Conservation (phyloP, 2,113 vertebrate genomes). For the Galbula dea region DNA sequence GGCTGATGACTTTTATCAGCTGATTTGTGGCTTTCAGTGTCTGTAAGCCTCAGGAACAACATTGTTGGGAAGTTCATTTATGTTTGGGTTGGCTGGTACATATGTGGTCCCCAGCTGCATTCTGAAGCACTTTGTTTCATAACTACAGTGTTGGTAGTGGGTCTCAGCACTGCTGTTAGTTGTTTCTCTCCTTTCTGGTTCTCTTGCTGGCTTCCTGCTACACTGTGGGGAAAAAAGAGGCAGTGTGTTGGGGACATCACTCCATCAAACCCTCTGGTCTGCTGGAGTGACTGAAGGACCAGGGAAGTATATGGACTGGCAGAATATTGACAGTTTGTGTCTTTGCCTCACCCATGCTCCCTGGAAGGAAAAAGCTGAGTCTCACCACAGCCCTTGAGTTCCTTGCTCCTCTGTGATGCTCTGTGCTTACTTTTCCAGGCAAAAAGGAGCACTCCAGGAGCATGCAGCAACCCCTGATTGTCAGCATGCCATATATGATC, state of each 20-base stretch:
- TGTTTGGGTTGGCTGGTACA: not conserved
- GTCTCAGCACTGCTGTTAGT: not conserved
- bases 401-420: not conserved
- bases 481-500: rapidly evolving
- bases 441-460: not conserved
- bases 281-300: not conserved
- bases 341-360: not conserved
- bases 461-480: not conserved
- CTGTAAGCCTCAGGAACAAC: not conserved
- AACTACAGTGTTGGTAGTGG: not conserved
- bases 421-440: not conserved
- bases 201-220: not conserved
- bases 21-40: not conserved
- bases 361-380: not conserved
- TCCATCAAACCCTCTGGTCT: not conserved
- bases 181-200: not conserved
- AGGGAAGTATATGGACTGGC: not conserved
- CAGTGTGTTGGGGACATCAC: not conserved
- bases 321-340: not conserved
- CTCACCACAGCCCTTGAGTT: not conserved
- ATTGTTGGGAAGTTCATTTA: not conserved
- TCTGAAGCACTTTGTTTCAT: not conserved
- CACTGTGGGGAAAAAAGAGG: not conserved
- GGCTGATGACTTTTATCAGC: not conserved
- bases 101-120: not conserved